Base-by-base conservation (phyloP, 1,140 invertebrate species). In the Atta cephalotes region DNA sequence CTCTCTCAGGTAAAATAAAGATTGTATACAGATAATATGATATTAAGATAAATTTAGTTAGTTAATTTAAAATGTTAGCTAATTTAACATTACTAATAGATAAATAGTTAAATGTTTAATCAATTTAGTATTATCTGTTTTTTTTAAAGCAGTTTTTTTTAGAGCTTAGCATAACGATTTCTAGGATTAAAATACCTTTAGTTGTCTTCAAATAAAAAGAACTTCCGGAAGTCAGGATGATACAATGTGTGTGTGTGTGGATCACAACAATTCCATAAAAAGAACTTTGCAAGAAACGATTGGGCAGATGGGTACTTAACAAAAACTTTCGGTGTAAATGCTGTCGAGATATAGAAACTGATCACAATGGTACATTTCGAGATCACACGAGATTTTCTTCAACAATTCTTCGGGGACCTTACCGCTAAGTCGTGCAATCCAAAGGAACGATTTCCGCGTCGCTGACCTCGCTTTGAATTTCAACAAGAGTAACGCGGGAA, bases 311-410 rank as follows among this genome's bases (percentile, higher is more conserved):
- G 80, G 25, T 84, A 84, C 70, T 84, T 84, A 76, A 84, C 80
- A 63, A 39, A 84, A 84, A 84, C 70, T 84, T 84, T 84, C 18
- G 39, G 80, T 74, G 80, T 51, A 84, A 84, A 84, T 76, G 80
- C 14, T 74, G 53, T 39, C 80, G 39, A 84, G 80, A 84, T 84
- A 84, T 84, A 84, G 80, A 84, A 84, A 84, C 80, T 84, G 80
- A 84, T 84, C 70, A 70, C 80, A 84, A 84, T 84, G 80, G 80
- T 76, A 76, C 80, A 76, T 84, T 84, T 63, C 70, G 56, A 74
- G 71, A 74, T 58, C 45, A 84, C 80, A 56, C 56, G n/a, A 56
- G 56, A 84, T 84, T 84, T 84, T 76, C 70, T 74, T 62, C 70
- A 84, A 84, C 80, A 84, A 84, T 84, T 76, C 70, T 84, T 62